phyloP scores from a whole-genome alignment of 35 echinoderm and acorn worm species.

The Ophiothrix spiculata region DNA sequence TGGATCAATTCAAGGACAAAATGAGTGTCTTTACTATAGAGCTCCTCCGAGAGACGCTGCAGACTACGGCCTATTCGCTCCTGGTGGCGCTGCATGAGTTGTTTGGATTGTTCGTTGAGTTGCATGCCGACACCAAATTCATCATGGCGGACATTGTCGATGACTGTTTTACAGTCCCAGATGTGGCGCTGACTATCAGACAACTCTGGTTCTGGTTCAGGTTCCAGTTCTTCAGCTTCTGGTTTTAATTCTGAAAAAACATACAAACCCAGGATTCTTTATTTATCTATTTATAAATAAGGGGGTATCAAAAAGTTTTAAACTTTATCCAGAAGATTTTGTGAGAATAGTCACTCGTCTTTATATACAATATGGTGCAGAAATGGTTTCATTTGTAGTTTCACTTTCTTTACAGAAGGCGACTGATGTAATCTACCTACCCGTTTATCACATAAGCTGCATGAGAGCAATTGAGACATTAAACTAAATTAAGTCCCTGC shows the following conservation, averaged over 20 bases:
- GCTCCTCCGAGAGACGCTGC: conserved; percentile 33
- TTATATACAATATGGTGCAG: no score
- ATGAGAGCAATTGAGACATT: background rate
- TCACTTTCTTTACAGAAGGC: no score
- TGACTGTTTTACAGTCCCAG: conserved; percentile 12
- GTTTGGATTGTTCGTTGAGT: conserved; percentile 15
- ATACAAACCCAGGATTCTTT: background rate
- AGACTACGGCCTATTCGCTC: conserved; percentile 37
- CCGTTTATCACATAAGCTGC: background rate
- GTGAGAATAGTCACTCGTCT: no score
- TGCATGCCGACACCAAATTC: conserved; percentile 50
- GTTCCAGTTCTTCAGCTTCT: background rate
- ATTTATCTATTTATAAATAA: background rate
- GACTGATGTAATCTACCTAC: no score
- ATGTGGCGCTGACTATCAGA: conserved; percentile 7
- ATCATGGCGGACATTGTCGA: conserved; percentile 25
- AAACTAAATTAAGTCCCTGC: background rate
- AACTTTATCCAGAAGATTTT: background rate
- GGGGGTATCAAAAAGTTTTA: background rate
- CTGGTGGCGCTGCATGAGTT: conserved; percentile 23
- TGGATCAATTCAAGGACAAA: conserved; percentile 58
- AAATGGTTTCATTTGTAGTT: no score
- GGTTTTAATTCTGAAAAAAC: background rate
- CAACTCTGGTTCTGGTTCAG: background rate
- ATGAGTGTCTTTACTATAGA: conserved; percentile 63